A percentile compares a stretch with the other conserved stretches of the same genome.
Evolutionary conservation across 2,113 vertebrate genomes (phyloP).

Genomic region (Bufo bufo): DNA sequence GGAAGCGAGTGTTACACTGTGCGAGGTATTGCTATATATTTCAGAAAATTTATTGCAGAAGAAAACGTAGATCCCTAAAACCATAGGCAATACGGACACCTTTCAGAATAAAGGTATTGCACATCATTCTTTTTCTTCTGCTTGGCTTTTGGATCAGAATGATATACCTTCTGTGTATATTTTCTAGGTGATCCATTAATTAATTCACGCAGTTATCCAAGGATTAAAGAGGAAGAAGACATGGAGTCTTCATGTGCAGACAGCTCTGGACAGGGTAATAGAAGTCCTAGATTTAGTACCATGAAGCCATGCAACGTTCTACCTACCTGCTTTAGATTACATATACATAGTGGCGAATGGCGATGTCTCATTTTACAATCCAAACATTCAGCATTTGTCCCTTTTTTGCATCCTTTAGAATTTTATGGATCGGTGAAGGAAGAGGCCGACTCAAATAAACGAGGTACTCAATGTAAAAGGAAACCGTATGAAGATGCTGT

Average conservation of each 20-base stretch:
- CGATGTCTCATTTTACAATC: not conserved
- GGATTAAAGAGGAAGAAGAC: not conserved
- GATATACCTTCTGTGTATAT: not conserved
- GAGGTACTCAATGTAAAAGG: not conserved
- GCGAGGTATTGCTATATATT: no score
- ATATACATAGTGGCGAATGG: not conserved
- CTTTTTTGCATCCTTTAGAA: not conserved
- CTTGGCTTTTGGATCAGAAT: not conserved
- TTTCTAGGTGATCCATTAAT: no score
- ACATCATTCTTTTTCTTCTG: not conserved
- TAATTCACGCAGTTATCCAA: no score
- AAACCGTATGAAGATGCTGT: no score
- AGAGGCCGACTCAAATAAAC: not conserved
- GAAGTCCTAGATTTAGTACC: not conserved
- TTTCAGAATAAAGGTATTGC: not conserved
- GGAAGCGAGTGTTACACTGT: no score
- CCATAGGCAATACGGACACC: not conserved
- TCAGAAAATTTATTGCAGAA: no score
- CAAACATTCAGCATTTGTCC: not conserved
- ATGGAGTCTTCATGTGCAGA: not conserved
- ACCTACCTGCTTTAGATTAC: not conserved
- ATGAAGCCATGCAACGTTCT: not conserved
- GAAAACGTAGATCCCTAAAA: no score
- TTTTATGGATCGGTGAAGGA: slow-evolving; percentile 2
- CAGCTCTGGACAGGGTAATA: slow-evolving; percentile 11